Evolutionary conservation across 2,888 invertebrate species (phyloP), one percentile per base, ranked within the genome.

Genomic region (Bhutanitis thaidina): DNA sequence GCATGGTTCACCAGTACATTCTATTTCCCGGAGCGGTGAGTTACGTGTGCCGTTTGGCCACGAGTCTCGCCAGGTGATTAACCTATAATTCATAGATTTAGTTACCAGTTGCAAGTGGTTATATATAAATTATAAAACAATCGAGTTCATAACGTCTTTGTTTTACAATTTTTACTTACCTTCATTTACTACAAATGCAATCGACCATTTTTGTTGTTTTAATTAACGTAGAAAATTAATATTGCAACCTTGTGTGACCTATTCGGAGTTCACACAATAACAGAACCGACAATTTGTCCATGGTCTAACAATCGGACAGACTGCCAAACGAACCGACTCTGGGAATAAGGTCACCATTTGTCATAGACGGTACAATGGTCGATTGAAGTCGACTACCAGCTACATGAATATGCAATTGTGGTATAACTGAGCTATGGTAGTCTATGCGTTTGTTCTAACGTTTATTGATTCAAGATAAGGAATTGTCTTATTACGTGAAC

Each of bases 311-410:
- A 67, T 65, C 71, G 63, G 69, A 74, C 70, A 65, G 60, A 68
- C 70, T 58, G 67, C 70, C 73, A 63, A 58, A 56, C 65, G 37
- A 41, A 53, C 54, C 59, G 49, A 53, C 60, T 59, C 72, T 84
- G 82, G 76, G 83, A 84, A 83, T 71, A 70, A 64, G 76, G 74
- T 63, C 66, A 62, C 67, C 74, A 76, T 82, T 80, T 77, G 77
- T 78, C 80, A 81, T 74, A 71, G 69, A 58, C 58, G 56, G 60
- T 54, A 83, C 84, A 84, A 85, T 84, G 63, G 71, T 38, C 72
- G 64, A 76, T 80, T 74, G 67, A 74, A 64, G 56, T 53, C 63
- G 47, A 60, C 67, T 64, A 59, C 67, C 12, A 3, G 12, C 27
- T 20, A 39, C 45, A 70, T 74, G 75, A 69, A 77, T 75, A 75